Evolutionary conservation across 2,113 vertebrate genomes (phyloP).

Genomic region (Lipophrys pholis): DNA sequence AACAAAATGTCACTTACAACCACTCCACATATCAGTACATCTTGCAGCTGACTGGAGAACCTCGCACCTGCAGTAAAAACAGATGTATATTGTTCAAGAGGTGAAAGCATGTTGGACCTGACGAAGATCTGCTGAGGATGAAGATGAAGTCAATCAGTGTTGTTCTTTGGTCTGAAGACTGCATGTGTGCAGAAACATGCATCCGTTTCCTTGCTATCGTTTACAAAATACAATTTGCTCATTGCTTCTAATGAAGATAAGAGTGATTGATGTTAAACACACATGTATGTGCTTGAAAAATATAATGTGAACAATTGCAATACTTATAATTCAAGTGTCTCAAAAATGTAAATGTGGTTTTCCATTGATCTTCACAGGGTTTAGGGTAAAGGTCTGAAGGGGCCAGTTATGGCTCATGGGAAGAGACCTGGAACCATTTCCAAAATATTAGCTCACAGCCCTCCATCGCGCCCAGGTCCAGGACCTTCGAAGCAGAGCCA

Average conservation of each 20-base stretch:
- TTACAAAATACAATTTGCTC: neutral
- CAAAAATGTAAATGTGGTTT: constrained; percentile 18
- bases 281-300: constrained; percentile 9
- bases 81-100: too few species aligned
- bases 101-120: too few species aligned
- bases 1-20: too few species aligned
- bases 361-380: constrained; percentile 64
- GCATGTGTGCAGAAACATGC: too few species aligned
- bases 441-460: constrained; percentile 82
- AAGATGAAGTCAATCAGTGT: too few species aligned
- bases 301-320: neutral
- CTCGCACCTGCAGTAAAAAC: too few species aligned
- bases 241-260: neutral
- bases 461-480: constrained; percentile 68
- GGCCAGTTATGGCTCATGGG: constrained; percentile 88
- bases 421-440: constrained; percentile 81
- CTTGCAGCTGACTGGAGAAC: too few species aligned
- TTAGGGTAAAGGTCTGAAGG: constrained; percentile 67
- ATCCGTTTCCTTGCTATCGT: too few species aligned
- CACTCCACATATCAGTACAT: too few species aligned
- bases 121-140: too few species aligned
- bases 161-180: too few species aligned
- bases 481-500: constrained; percentile 45
- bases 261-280: too few species aligned
- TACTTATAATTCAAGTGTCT: neutral